Evolutionary conservation across 2,888 invertebrate genomes (phyloP).

Genomic region (Perizoma flavofasciatum): DNA sequence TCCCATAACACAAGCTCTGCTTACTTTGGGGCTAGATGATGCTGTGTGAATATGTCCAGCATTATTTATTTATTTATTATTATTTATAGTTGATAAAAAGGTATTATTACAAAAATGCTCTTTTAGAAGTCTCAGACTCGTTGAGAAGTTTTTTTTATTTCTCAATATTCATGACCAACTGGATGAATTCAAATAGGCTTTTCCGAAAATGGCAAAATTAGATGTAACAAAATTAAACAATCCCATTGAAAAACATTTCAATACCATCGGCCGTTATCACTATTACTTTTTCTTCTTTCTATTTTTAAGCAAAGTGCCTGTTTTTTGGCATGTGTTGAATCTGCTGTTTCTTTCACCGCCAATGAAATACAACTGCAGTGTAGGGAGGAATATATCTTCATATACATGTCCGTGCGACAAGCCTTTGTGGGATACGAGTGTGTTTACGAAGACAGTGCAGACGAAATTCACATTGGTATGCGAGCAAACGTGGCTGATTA

Average conservation of each 20-base stretch:
- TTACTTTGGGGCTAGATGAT: too few relatives aligned
- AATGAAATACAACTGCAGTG: conserved; percentile 55
- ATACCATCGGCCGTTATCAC: conserved; percentile 56
- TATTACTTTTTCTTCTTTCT: conserved; percentile 56
- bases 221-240: conserved; percentile 42
- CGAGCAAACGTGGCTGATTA: conserved; percentile 57
- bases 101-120: too few relatives aligned
- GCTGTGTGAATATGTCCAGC: too few relatives aligned
- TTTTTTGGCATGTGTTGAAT: conserved; percentile 66
- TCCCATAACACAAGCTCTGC: too few relatives aligned
- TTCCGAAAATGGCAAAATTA: conserved; percentile 40
- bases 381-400: conserved; percentile 1
- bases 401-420: conserved; percentile 60
- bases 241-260: conserved; percentile 63
- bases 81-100: too few relatives aligned
- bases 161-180: conserved; percentile 10
- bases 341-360: conserved; percentile 66
- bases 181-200: neutral
- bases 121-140: too few relatives aligned
- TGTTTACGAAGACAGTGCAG: conserved; percentile 63
- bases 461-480: conserved; percentile 61
- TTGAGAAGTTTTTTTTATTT: neutral
- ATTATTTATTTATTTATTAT: too few relatives aligned
- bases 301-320: conserved; percentile 57
- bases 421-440: conserved; percentile 57